These are phyloP conservation scores for Thalassarche chlororhynchos DNA, from an alignment of 2,113 vertebrate species.

Conservation along the genomic window DNA sequence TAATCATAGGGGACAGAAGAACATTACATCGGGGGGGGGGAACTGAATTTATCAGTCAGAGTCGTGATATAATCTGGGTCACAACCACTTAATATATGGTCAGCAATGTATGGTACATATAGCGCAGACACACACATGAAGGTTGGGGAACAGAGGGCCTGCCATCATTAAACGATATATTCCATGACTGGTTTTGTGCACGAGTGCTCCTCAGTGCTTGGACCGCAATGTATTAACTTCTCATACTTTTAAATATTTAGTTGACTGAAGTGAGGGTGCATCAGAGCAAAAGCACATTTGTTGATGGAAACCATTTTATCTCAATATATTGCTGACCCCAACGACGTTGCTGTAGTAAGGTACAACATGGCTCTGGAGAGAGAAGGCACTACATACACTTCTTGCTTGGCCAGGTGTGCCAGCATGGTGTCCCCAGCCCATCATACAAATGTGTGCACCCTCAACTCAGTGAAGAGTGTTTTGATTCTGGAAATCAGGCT, in stretches of 20 bases:
- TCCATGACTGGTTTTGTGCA: not conserved
- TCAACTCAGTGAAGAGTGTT: not conserved
- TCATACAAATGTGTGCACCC: rapidly evolving
- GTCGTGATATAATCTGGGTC: not conserved
- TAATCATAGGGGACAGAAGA: not conserved
- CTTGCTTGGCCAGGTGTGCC: not conserved
- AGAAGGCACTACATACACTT: not conserved
- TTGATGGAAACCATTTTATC: not conserved
- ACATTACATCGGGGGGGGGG: not conserved
- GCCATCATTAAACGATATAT: not conserved
- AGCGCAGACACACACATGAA: no score
- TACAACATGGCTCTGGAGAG: not conserved
- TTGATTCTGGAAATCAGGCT: not conserved
- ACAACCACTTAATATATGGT: not conserved
- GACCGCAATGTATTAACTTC: not conserved
- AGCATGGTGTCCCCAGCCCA: not conserved
- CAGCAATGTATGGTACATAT: not conserved
- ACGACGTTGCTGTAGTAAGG: not conserved
- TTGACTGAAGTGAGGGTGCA: not conserved
- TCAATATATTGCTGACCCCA: not conserved
- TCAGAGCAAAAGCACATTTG: not conserved
- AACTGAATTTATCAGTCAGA: not conserved
- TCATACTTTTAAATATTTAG: not conserved
- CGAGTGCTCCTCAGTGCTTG: not conserved
- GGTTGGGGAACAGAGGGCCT: not conserved